Evolutionary conservation across 2,888 invertebrate genomes (phyloP), one percentile per base, ranked within the genome.

Genomic region (Xanthia togata): DNA sequence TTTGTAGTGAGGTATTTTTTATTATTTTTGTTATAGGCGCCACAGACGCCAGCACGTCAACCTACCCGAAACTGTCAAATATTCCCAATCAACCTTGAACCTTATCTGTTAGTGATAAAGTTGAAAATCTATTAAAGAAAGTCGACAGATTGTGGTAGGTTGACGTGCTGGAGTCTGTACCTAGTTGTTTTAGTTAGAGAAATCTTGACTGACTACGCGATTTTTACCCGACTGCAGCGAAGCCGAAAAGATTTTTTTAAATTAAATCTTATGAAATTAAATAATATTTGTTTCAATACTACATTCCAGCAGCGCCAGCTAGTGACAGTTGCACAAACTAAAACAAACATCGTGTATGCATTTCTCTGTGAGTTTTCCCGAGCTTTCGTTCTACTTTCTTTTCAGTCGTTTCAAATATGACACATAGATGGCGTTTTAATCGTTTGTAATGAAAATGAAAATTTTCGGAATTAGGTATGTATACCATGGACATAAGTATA

Each of bases 381-480:
- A 70, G 17, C 26, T 74, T 70, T 74, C 38, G 44, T 55, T 55
- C 26, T 6, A 70, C 50, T 71, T 77, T 70, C 69, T 31, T 50
- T 74, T 60, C 5, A 53, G 62, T 31, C 0, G 74, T 84, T 74
- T 57, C 26, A 17, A 31, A 35, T 23, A 23, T 20, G 4, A 20
- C 0, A 53, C 74, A 81, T 72, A 83, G 83, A 84, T 84, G 83
- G 84, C 84, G 71, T 5, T 63, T 20, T 0, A 6, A 26, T 6
- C 14, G 38, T 35, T 44, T 41, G 1, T 1, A 9, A 23, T 4
- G 11, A 8, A 50, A 47, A 8, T 23, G 5, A 9, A 44, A 31
- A 31, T 23, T 9, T 11, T 41, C 26, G 2, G 38, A n/a, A 9
- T 17, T 38, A 17, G n/a, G 41, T 64, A 5, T 38, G n/a, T n/a